Base-by-base conservation (phyloP, 1,140 invertebrate genomes). In the Drosophila sturtevanti region DNA sequence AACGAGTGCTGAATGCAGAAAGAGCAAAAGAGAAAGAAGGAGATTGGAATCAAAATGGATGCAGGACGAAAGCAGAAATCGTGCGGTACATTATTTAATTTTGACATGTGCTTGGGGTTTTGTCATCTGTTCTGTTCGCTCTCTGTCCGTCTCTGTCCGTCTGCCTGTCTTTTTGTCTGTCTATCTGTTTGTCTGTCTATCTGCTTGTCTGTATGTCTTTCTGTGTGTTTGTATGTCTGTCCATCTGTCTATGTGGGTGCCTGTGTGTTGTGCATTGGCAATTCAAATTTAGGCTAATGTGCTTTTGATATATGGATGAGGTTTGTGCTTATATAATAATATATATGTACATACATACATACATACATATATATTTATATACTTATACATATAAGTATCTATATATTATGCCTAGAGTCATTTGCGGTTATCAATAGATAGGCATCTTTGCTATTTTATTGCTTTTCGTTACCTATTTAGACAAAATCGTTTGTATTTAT, bases 21-120 rank as follows among this genome's bases (percentile, higher is more conserved):
- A 38, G 37, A 38, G 37, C n/a, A n/a, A 38, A 5, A 38, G 37
- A 14, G 37, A 38, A n/a, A 38, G 37, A 1, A n/a, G 12, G 37
- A 38, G 37, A n/a, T 12, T 38, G 37, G 11, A 52, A 18, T 22
- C 48, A 31, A 55, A 38, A 44, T 52, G 58, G 69, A 62, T 63
- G 60, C 52, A 79, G 72, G 60, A 68, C 60, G 66, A 72, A 34
- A 59, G 62, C 73, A 71, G 82, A 84, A 86, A 86, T 79, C 82
- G 81, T 86, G 81, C 81, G 82, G 79, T 82, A 87, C 82, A 82
- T 89, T 87, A 89, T 87, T 87, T 87, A 89, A 87, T 87, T 89
- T 77, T 87, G 82, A 89, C 82, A 87, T 89, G 82, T 87, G 82
- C 82, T 87, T 79, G 84, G 85, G 82, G 82, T 79, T 86, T 82